Evolutionary conservation across 2,888 invertebrate genomes (phyloP).

Genomic region (Plusia festucae): DNA sequence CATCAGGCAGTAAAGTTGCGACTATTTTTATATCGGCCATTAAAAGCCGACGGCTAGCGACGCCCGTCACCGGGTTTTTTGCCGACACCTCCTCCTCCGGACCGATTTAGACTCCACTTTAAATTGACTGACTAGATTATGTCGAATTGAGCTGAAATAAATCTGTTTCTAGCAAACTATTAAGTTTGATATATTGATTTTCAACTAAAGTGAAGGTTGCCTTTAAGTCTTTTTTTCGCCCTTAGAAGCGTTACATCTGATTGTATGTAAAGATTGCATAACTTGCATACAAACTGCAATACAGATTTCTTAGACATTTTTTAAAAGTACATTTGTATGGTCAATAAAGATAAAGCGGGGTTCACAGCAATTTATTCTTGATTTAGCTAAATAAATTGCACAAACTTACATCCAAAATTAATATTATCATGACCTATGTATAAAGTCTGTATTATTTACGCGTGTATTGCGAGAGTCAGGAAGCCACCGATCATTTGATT

Average conservation of each 20-base stretch:
- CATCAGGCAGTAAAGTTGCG: conserved; percentile 2
- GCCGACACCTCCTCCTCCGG: conserved; percentile 15
- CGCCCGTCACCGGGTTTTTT: conserved; percentile 33
- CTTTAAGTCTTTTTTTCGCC: too few relatives aligned
- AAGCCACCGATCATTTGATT: background rate
- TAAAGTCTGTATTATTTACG: background rate
- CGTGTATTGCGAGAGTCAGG: background rate
- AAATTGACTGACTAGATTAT: conserved; percentile 43
- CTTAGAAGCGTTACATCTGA: too few relatives aligned
- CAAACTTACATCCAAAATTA: too few relatives aligned
- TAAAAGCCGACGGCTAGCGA: conserved; percentile 51
- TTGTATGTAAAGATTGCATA: background rate
- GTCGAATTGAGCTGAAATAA: conserved; percentile 23
- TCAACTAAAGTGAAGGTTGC: too few relatives aligned
- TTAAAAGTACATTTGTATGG: too few relatives aligned
- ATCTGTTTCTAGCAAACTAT: conserved; percentile 8
- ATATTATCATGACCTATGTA: too few relatives aligned
- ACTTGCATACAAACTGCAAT: background rate
- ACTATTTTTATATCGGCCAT: conserved; percentile 54
- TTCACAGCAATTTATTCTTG: too few relatives aligned
- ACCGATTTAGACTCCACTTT: conserved; percentile 40
- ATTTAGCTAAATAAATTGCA: too few relatives aligned
- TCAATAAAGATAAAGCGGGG: too few relatives aligned
- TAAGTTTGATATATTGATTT: conserved; percentile 10
- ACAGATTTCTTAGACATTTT: too few relatives aligned